Evolutionary conservation across 2,888 invertebrate species (phyloP).

Genomic region (Drosophila mimica): DNA sequence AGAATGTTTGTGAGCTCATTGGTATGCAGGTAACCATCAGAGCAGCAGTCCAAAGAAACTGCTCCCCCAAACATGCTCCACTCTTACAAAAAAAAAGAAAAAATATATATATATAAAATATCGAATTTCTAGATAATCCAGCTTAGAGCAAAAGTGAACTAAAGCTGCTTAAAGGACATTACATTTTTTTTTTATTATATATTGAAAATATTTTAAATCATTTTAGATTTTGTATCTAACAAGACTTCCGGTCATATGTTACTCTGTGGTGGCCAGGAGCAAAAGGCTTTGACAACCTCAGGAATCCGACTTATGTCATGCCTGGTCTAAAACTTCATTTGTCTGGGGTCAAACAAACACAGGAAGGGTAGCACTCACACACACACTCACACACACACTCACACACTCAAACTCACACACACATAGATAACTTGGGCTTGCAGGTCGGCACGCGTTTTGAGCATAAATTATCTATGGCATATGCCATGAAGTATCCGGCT

Average conservation of each 20-base stretch:
- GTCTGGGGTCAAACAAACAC: constrained; percentile 51
- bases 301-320: constrained; percentile 12
- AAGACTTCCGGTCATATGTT: not conserved
- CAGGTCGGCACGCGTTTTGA: constrained; percentile 66
- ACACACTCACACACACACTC: constrained; percentile 2
- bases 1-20: constrained; percentile 57
- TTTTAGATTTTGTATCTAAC: not conserved
- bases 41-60: constrained; percentile 10
- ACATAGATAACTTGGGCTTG: constrained; percentile 15
- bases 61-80: constrained; percentile 14
- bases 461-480: constrained; percentile 72
- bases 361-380: constrained; percentile 2
- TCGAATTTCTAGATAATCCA: not conserved
- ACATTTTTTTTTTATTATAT: not conserved
- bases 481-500: constrained; percentile 32
- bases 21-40: constrained; percentile 45
- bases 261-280: not conserved
- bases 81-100: not conserved
- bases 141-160: not conserved
- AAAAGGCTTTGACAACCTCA: constrained; percentile 7
- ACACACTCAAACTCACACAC: not conserved
- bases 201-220: not conserved
- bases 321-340: constrained; percentile 39
- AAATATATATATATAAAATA: not conserved
- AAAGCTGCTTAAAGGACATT: not conserved